Percentiles rank a stretch among this genome's conserved stretches.
These are phyloP conservation scores for Carassius gibelio DNA, from an alignment of 2,113 vertebrate species.

Conservation along the genomic window DNA sequence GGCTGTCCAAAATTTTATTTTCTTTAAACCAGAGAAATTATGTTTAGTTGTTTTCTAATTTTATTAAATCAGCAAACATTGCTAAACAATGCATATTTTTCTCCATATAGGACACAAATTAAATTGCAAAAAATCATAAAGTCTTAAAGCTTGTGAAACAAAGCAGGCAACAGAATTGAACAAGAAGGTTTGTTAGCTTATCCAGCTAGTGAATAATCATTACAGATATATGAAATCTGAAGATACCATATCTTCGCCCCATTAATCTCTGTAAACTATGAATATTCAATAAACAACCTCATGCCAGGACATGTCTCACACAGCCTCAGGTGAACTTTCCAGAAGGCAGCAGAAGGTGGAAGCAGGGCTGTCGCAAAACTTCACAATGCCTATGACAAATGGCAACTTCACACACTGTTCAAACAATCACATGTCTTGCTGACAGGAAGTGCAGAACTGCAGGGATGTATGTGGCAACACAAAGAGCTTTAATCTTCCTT, in stretches of 20 bases:
- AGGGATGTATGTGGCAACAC: conserved; percentile 31
- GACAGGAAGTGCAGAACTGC: conserved; percentile 43
- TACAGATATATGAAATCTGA: neutral
- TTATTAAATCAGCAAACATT: neutral
- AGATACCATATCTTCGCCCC: neutral
- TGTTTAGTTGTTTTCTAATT: neutral
- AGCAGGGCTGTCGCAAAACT: neutral
- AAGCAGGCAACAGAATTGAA: neutral
- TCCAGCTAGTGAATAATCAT: neutral
- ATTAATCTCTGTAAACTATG: neutral
- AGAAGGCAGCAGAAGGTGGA: neutral
- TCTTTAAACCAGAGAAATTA: neutral
- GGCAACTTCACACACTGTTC: neutral
- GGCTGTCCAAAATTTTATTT: neutral
- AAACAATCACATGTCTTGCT: conserved; percentile 30
- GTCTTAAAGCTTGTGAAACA: neutral
- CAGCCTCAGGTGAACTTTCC: conserved; percentile 23
- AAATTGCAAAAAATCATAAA: neutral
- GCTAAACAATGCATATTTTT: neutral
- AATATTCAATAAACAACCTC: neutral
- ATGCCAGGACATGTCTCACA: neutral
- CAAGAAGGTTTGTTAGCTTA: neutral
- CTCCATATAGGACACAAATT: neutral
- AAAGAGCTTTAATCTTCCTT: conserved; percentile 38
- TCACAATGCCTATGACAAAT: conserved; percentile 1